phyloP scores from a whole-genome alignment of 2,888 invertebrate species.

The Meandrusa payeni region DNA sequence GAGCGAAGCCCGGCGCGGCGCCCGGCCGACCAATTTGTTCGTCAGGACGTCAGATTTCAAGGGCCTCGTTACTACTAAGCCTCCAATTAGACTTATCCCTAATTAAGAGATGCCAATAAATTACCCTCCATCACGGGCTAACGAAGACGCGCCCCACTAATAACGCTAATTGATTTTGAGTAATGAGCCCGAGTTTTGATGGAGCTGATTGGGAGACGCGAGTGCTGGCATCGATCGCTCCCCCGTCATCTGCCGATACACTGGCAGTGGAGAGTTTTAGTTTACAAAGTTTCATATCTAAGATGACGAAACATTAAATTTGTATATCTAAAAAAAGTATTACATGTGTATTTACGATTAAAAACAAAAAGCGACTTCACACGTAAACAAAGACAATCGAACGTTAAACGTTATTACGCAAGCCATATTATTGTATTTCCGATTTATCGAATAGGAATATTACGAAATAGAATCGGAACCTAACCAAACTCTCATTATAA shows the following conservation, averaged over 20 bases:
- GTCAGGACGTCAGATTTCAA: constrained; percentile 80
- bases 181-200: constrained; percentile 80
- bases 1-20: constrained; percentile 52
- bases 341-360: too few species aligned
- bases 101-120: constrained; percentile 83
- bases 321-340: too few species aligned
- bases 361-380: too few species aligned
- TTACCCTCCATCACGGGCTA: constrained; percentile 82
- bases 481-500: too few species aligned
- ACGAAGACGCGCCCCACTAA: constrained; percentile 81
- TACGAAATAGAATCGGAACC: too few species aligned
- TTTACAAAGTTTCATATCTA: too few species aligned
- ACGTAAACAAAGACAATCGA: too few species aligned
- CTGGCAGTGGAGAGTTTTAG: neutral
- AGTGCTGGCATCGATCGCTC: constrained; percentile 55
- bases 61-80: constrained; percentile 82
- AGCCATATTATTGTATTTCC: too few species aligned
- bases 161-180: constrained; percentile 81
- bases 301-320: too few species aligned
- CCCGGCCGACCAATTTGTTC: constrained; percentile 75
- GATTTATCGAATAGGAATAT: too few species aligned
- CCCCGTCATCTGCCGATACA: neutral
- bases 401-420: too few species aligned
- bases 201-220: constrained; percentile 66
- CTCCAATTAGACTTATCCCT: constrained; percentile 83